Percentiles rank a stretch among this genome's conserved stretches.
Conservation (phyloP, 2,113 vertebrate genomes). For the Neogobius melanostomus region DNA sequence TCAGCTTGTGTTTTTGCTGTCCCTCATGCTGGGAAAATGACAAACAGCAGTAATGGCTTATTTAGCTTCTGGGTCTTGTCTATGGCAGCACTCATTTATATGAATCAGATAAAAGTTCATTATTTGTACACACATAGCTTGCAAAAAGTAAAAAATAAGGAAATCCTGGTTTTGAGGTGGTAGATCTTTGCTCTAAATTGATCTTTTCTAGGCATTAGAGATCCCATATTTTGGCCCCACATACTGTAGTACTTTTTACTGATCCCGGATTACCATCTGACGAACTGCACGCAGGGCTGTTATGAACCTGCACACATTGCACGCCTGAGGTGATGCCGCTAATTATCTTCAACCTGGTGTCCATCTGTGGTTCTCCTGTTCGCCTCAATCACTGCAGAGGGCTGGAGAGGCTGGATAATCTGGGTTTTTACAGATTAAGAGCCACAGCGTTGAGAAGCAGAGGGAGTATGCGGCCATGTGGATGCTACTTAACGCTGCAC, state of each 20-base stretch:
- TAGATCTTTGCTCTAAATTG: background rate
- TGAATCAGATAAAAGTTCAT: background rate
- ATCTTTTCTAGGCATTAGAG: background rate
- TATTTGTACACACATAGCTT: too few species aligned
- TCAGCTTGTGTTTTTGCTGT: slow-evolving; percentile 64
- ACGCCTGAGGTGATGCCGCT: slow-evolving; percentile 39
- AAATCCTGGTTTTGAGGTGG: background rate
- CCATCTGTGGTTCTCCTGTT: slow-evolving; percentile 73
- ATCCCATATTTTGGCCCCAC: slow-evolving; percentile 1
- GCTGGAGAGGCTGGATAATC: slow-evolving; percentile 78
- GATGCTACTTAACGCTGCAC: slow-evolving; percentile 24
- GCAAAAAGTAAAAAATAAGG: too few species aligned
- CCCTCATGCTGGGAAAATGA: slow-evolving; percentile 42
- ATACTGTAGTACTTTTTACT: background rate
- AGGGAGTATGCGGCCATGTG: slow-evolving; percentile 45
- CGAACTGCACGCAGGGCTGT: slow-evolving; percentile 17
- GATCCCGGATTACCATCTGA: slow-evolving; percentile 36
- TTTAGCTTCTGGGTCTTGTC: slow-evolving; percentile 50
- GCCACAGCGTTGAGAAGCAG: slow-evolving; percentile 70
- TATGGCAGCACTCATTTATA: slow-evolving; percentile 34
- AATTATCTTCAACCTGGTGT: slow-evolving; percentile 62
- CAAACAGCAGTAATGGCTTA: slow-evolving; percentile 56
- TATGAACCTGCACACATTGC: slow-evolving; percentile 28
- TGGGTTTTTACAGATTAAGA: slow-evolving; percentile 85
- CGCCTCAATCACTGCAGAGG: slow-evolving; percentile 38